These are phyloP conservation scores for Tachypleus tridentatus DNA, from an alignment of 1,140 invertebrate species.

Conservation along the genomic window DNA sequence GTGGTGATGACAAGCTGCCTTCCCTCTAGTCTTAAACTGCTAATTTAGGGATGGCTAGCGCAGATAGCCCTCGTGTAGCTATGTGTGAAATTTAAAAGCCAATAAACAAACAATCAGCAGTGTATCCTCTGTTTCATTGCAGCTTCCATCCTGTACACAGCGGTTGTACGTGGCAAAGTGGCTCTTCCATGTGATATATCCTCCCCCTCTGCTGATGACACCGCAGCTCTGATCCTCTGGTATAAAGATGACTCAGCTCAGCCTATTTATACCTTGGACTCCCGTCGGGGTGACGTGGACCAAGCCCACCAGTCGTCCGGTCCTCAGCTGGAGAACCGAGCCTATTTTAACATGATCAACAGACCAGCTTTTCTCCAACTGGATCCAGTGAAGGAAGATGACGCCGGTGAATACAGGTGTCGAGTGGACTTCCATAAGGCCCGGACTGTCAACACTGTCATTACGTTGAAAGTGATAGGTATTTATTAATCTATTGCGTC, in stretches of 20 bases:
- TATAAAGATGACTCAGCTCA: conserved; percentile 67
- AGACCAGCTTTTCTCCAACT: conserved; percentile 52
- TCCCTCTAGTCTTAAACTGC: no score
- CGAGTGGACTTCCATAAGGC: conserved; percentile 81
- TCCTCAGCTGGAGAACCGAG: conserved; percentile 14
- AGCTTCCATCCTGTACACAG: not conserved
- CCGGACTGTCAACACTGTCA: conserved; percentile 73
- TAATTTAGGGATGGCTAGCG: no score
- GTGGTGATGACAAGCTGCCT: no score
- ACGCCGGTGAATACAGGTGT: conserved; percentile 73
- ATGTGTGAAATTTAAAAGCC: no score
- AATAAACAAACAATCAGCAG: no score
- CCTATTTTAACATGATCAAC: conserved; percentile 17
- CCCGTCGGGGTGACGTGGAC: conserved; percentile 13
- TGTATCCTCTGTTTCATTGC: no score
- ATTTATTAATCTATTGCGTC: conserved; percentile 14
- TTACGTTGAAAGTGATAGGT: conserved; percentile 84
- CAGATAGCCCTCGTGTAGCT: no score
- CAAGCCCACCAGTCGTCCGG: conserved; percentile 20
- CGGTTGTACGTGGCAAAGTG: conserved; percentile 7
- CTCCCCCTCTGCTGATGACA: conserved; percentile 53
- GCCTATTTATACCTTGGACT: conserved; percentile 50
- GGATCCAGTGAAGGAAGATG: conserved; percentile 59
- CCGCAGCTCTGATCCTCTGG: conserved; percentile 81
- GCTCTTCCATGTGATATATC: conserved; percentile 67